Conservation (phyloP, 2,113 vertebrate genomes). For the Dipodomys ordii region DNA sequence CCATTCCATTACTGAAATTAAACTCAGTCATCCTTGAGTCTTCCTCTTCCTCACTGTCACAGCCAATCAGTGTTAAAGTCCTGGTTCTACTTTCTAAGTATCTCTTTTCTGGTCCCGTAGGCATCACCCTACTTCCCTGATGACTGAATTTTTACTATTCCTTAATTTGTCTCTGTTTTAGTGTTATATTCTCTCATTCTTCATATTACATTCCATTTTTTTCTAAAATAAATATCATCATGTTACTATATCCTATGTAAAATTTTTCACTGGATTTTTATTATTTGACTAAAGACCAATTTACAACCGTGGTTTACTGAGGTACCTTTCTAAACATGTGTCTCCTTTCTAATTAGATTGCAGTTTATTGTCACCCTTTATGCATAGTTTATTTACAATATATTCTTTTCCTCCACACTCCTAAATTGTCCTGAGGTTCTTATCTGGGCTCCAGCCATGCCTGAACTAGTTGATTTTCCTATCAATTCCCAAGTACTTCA, state of each 20-base stretch:
- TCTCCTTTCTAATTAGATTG: neutral
- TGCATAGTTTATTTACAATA: neutral
- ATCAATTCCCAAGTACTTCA: neutral
- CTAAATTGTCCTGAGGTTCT: neutral
- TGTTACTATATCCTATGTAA: neutral
- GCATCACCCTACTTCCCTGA: neutral
- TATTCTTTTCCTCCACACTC: neutral
- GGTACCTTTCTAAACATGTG: neutral
- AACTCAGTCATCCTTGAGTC: neutral
- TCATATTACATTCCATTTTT: neutral
- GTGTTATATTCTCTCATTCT: neutral
- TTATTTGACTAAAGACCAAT: neutral
- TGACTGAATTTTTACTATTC: neutral
- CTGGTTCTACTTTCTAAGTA: neutral
- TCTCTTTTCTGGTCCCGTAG: neutral
- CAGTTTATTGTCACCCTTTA: neutral
- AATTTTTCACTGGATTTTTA: neutral
- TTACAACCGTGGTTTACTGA: neutral
- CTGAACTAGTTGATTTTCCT: constrained; percentile 1
- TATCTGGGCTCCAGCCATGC: neutral
- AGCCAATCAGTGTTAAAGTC: neutral
- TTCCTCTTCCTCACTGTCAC: neutral
- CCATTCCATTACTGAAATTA: neutral
- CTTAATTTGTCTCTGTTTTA: neutral
- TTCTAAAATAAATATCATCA: neutral